These are phyloP conservation scores for Drosophila emarginata DNA, from an alignment of 2,888 invertebrate genomes.

Conservation along the genomic window DNA sequence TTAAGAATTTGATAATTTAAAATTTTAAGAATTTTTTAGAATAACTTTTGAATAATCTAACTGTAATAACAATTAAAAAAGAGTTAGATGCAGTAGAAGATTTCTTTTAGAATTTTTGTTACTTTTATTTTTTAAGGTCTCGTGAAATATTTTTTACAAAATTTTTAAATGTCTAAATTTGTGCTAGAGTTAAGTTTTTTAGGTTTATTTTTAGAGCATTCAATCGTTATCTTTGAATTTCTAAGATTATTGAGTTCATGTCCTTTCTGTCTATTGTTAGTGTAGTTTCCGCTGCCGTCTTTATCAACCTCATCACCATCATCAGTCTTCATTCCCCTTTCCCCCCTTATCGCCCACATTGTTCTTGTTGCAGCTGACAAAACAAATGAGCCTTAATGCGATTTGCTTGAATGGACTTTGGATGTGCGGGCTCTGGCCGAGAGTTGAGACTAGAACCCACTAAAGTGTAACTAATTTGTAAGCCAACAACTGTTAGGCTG, in stretches of 20 bases:
- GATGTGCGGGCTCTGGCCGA: constrained; percentile 47
- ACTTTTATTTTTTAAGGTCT: too few relatives aligned
- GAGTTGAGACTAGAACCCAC: constrained; percentile 48
- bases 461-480: constrained; percentile 68
- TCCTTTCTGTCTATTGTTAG: constrained; percentile 35
- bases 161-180: too few relatives aligned
- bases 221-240: constrained; percentile 30
- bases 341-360: not conserved
- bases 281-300: constrained; percentile 12
- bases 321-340: not conserved
- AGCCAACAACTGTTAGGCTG: not conserved
- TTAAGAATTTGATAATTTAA: too few relatives aligned
- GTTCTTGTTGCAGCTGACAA: constrained; percentile 73
- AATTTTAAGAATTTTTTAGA: too few relatives aligned
- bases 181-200: too few relatives aligned
- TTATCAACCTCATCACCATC: not conserved
- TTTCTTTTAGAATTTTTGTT: too few relatives aligned
- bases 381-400: constrained; percentile 80
- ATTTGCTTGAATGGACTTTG: constrained; percentile 71
- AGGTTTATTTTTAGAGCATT: not conserved
- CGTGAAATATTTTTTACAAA: too few relatives aligned
- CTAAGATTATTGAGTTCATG: not conserved
- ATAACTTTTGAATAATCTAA: too few relatives aligned
- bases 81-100: too few relatives aligned
- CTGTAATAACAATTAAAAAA: too few relatives aligned